Base-by-base conservation (phyloP, 2,888 invertebrate genomes). In the Chirona hameri region DNA sequence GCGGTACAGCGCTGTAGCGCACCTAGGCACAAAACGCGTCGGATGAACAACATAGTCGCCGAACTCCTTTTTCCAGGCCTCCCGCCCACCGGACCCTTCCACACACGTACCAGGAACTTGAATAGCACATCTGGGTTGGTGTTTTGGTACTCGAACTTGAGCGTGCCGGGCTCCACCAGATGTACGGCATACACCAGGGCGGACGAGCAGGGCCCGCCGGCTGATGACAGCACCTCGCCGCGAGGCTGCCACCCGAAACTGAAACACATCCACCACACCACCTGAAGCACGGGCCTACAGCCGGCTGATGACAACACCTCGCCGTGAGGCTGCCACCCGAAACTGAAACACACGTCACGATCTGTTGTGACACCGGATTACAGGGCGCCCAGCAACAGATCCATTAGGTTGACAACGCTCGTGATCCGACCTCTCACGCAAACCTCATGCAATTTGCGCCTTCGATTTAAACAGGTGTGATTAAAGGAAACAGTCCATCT, bases 301-400 rank as follows among this genome's bases (percentile, higher is more conserved):
- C 90, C 90, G 52, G 88, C 86, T 81, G 90, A 90, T 31, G 90
- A 87, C 39, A 91, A 86, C 84, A 89, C 90, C 48, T 89, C 88
- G 76, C 89, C 88, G 79, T 87, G 86, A 10, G 89, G 86, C 82
- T 87, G 86, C 90, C 90, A 90, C 14, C 89, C 89, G 85, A 87
- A 88, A 82, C 90, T 90, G 81, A 1, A 81, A 21, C 46, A n/a
- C n/a, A n/a, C n/a, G n/a, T n/a, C n/a, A n/a, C n/a, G n/a, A n/a
- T n/a, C n/a, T n/a, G n/a, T 91, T 90, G 72, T 91, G 87, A 89
- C 18, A 89, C 90, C 7, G 10, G 90, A 89, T 86, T 89, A 90
- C 29, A 89, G 3, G 90, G 88, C 86, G 7, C 7, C 7, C 39
- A 39, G 39, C 39, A 39, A 39, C 39, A 39, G 39, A 39, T 39